Evolutionary conservation across 2,888 invertebrate species (phyloP).

Genomic region (Nomada fabriciana): DNA sequence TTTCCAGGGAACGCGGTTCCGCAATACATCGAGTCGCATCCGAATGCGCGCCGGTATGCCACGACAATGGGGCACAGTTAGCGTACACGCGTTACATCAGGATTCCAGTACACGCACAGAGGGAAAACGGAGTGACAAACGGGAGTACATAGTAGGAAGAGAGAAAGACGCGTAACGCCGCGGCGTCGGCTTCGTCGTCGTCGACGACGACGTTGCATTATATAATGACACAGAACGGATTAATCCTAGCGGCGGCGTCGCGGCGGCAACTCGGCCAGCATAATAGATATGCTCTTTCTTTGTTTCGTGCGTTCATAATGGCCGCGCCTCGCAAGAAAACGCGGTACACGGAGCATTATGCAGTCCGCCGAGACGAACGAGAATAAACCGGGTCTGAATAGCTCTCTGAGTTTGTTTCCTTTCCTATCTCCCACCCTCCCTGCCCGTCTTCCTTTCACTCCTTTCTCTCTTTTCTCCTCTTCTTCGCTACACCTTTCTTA

Average conservation of each 20-base stretch:
- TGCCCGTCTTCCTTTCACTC: background rate
- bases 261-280: conserved; percentile 70
- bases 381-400: conserved; percentile 70
- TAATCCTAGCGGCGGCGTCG: conserved; percentile 69
- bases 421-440: conserved; percentile 49
- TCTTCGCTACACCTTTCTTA: conserved; percentile 18
- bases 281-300: conserved; percentile 75
- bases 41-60: conserved; percentile 38
- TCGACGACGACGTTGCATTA: conserved; percentile 61
- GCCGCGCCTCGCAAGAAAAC: conserved; percentile 74
- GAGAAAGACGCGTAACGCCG: conserved; percentile 22
- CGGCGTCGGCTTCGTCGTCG: conserved; percentile 25
- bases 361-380: conserved; percentile 71
- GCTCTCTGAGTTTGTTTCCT: conserved; percentile 71
- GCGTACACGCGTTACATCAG: conserved; percentile 47
- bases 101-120: conserved; percentile 10
- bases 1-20: background rate
- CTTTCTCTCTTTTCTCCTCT: conserved; percentile 13
- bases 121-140: background rate
- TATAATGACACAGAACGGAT: conserved; percentile 75
- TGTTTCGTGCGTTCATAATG: conserved; percentile 72
- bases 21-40: conserved; percentile 1
- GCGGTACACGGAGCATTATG: conserved; percentile 74
- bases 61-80: conserved; percentile 62
- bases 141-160: background rate